phyloP scores from a whole-genome alignment of 1,140 invertebrate genomes.

The Danaus plexippus region DNA sequence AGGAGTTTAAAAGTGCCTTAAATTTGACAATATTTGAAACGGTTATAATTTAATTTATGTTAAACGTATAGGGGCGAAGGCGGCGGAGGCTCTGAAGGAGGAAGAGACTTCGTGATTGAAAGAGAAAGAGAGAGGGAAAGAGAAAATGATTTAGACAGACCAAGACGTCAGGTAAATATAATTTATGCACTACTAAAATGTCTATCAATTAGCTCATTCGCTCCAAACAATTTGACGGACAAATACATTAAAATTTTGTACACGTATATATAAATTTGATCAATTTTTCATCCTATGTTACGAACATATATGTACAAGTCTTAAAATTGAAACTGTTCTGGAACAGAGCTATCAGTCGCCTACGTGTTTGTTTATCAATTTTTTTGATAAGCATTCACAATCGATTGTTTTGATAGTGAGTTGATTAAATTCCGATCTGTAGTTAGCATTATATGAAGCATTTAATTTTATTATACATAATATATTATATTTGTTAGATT shows the following conservation, averaged over 20 bases:
- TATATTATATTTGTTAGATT: too few relatives aligned
- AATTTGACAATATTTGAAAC: background rate
- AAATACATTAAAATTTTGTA: conserved; percentile 1
- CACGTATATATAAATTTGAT: too few relatives aligned
- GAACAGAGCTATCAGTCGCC: conserved; percentile 1
- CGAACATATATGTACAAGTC: background rate
- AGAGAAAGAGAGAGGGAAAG: conserved; percentile 58
- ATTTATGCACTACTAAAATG: background rate
- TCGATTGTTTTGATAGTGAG: conserved; percentile 16
- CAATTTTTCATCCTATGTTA: too few relatives aligned
- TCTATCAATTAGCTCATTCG: too few relatives aligned
- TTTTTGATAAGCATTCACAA: conserved; percentile 14
- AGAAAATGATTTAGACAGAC: conserved; percentile 49
- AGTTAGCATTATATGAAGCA: too few relatives aligned
- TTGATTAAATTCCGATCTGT: conserved; percentile 18
- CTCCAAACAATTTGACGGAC: background rate
- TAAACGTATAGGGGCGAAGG: conserved; percentile 45
- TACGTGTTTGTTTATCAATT: conserved; percentile 13
- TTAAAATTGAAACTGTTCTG: conserved; percentile 9
- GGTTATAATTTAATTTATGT: background rate
- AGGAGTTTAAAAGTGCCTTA: background rate
- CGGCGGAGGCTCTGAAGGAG: conserved; percentile 45
- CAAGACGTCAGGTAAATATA: conserved; percentile 47
- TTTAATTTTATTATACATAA: too few relatives aligned
- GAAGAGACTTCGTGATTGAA: conserved; percentile 65